Base-by-base conservation (phyloP, 2,113 vertebrate genomes). In the Cavia aperea region DNA sequence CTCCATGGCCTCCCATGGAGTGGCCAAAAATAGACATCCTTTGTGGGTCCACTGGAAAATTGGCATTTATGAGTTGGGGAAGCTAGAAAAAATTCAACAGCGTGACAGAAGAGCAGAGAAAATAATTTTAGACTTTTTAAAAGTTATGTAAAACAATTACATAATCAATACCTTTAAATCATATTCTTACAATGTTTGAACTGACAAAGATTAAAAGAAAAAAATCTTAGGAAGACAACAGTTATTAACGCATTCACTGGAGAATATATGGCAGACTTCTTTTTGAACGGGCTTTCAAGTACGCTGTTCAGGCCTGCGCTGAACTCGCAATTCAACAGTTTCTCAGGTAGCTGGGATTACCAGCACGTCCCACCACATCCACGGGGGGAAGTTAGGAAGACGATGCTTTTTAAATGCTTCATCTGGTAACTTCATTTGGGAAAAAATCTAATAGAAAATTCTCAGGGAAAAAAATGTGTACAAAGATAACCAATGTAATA, bases 1-100 rank as follows among this genome's bases (percentile, higher is more conserved):
- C 99, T 86, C 99, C 99, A 56, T 99, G 99, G 14, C 99, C 99
- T 39, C 99, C 99, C 99, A 99, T 99, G 56, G 99, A 99, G 97
- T 99, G 99, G 1, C 99, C 99, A 49, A 97, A 98, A 97, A 99
- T 65, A 86, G 99, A 99, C 98, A 98, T 98, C 94, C 97, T 98
- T 92, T 98, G 98, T 8, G 98, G 98, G 90, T 98, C 97, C 75
- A 98, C 98, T 94, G 98, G 98, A 97, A 99, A 99, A 98, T 98
- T 98, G 43, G 98, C 97, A 96, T 98, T 98, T 97, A 99, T 98
- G 82, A 99, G 96, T n/a, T 98, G 98, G 60, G 99, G 99, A 79
- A 99, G 98, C 98, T 98, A 63, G 24, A 92, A 68, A 89, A 33
- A 92, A 96, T 89, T 78, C 75, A 75, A 91, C 8, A 89, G 73